Conservation (phyloP, 2,113 vertebrate species). For the Pterocles burchelli region DNA sequence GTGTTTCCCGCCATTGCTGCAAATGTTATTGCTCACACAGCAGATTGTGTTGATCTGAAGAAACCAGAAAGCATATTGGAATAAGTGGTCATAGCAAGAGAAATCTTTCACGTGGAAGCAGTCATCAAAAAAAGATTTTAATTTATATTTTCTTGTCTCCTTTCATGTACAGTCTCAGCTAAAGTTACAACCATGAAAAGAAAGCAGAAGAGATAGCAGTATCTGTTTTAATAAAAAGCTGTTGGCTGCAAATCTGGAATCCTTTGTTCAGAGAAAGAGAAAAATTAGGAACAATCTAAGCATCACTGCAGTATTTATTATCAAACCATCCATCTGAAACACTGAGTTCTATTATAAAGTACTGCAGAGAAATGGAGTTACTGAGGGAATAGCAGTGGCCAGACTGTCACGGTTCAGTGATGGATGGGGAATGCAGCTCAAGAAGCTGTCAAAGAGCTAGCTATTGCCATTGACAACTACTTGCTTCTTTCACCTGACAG, state of each 20-base stretch:
- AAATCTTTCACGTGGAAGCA: background rate
- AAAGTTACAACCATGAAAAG: background rate
- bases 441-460: background rate
- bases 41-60: background rate
- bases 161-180: background rate
- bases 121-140: background rate
- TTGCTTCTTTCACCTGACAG: background rate
- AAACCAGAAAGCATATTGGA: background rate
- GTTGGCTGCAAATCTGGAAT: background rate
- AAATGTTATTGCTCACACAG: background rate
- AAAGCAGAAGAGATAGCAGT: background rate
- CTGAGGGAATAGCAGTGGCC: background rate
- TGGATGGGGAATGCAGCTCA: background rate
- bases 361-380: background rate
- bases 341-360: background rate
- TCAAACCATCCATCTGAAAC: background rate
- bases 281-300: background rate
- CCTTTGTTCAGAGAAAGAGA: background rate
- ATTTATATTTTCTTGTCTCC: background rate
- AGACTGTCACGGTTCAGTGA: background rate
- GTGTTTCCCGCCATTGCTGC: background rate
- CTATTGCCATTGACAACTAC: background rate
- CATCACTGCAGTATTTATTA: background rate
- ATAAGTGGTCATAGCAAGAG: background rate
- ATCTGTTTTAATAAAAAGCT: background rate